A percentile compares a stretch with the other conserved stretches of the same genome.
These are phyloP conservation scores for Lasius fuliginosus DNA, from an alignment of 2,888 invertebrate genomes.

Conservation along the genomic window DNA sequence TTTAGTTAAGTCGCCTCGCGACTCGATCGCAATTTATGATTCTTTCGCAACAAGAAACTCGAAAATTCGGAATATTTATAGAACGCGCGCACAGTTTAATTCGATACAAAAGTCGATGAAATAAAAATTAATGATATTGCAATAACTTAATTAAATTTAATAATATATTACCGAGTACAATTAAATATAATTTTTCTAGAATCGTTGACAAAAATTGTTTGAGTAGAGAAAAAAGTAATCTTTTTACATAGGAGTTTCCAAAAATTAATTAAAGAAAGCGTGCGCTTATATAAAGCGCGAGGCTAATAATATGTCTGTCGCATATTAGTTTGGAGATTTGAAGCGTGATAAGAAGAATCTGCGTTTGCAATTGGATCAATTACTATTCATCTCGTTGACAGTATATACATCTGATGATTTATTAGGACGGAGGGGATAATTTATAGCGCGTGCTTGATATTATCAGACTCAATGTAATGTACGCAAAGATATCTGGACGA, in stretches of 20 bases:
- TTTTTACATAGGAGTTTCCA: background rate
- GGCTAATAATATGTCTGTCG: background rate
- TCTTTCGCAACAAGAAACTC: background rate
- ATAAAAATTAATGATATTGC: background rate
- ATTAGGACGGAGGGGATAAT: background rate
- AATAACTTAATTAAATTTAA: background rate
- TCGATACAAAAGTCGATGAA: background rate
- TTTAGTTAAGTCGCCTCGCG: slow-evolving; percentile 9
- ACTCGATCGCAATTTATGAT: background rate
- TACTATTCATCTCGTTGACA: background rate
- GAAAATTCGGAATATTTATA: background rate
- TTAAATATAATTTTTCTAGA: background rate
- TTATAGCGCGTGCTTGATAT: background rate
- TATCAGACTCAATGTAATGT: background rate
- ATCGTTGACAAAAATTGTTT: background rate
- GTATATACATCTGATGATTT: slow-evolving; percentile 2
- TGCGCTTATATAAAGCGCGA: background rate
- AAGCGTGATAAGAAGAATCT: background rate
- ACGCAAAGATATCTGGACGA: background rate
- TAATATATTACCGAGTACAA: background rate
- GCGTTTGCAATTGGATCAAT: background rate
- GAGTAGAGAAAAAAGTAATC: background rate
- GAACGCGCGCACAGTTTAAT: background rate
- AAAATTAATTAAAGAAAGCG: background rate
- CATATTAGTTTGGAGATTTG: background rate